phyloP scores from a whole-genome alignment of 2,888 invertebrate genomes.

The Drosophila borealis region DNA sequence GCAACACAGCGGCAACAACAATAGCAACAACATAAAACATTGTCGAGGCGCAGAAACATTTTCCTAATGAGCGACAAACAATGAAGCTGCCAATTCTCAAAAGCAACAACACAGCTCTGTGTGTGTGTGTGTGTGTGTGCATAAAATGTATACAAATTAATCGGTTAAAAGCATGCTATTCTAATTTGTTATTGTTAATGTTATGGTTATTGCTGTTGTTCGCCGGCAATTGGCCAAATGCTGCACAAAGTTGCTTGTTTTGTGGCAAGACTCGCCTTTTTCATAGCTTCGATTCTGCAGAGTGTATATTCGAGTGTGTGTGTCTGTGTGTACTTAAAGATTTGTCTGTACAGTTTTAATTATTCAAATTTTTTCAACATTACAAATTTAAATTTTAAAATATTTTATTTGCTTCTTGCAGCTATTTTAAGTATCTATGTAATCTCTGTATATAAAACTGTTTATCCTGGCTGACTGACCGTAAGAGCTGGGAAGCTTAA shows the following conservation, averaged over 20 bases:
- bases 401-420: too few species aligned
- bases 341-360: too few species aligned
- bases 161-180: slow-evolving; percentile 67
- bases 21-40: slow-evolving; percentile 26
- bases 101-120: slow-evolving; percentile 3
- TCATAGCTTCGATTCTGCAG: not conserved
- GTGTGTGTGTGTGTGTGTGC: slow-evolving; percentile 1
- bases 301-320: too few species aligned
- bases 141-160: slow-evolving; percentile 58
- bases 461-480: too few species aligned
- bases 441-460: too few species aligned
- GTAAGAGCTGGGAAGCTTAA: too few species aligned
- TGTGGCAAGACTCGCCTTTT: slow-evolving; percentile 2
- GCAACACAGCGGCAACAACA: slow-evolving; percentile 9
- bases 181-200: slow-evolving; percentile 72
- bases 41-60: slow-evolving; percentile 72
- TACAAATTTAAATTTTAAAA: too few species aligned
- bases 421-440: too few species aligned
- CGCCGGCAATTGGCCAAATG: slow-evolving; percentile 32
- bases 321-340: too few species aligned
- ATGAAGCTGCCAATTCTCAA: slow-evolving; percentile 42
- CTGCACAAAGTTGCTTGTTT: slow-evolving; percentile 15
- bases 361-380: too few species aligned
- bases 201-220: slow-evolving; percentile 53
- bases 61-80: slow-evolving; percentile 76